Conservation (phyloP, 2,113 vertebrate genomes). For the Pteropus alecto region DNA sequence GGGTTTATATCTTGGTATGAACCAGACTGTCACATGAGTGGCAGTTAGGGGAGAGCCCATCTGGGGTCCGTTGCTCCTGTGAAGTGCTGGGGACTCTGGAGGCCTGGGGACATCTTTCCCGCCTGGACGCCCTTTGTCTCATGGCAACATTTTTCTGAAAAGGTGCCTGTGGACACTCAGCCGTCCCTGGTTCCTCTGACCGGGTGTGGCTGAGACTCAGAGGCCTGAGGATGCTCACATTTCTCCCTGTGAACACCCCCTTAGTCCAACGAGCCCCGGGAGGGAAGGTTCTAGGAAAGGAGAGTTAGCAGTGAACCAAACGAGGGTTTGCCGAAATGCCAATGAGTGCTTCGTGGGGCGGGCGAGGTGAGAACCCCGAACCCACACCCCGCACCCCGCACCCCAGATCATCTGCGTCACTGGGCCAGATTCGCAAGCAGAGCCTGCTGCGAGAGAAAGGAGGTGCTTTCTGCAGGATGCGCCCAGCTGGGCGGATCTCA, state of each 20-base stretch:
- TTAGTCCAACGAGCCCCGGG: not conserved
- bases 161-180: fast-evolving
- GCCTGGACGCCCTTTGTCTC: fast-evolving
- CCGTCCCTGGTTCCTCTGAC: too few relatives aligned
- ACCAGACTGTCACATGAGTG: not conserved
- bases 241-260: not conserved
- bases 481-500: too few relatives aligned
- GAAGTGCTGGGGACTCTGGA: not conserved
- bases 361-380: not conserved
- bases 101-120: not conserved
- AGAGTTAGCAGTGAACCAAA: not conserved
- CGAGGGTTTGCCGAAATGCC: not conserved
- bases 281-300: not conserved
- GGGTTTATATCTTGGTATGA: not conserved
- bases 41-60: fast-evolving
- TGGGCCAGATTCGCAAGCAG: not conserved
- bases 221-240: not conserved
- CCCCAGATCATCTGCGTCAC: not conserved
- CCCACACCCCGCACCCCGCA: not conserved
- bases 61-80: not conserved
- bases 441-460: not conserved
- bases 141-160: not conserved
- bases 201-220: fast-evolving
- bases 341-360: not conserved
- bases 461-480: not conserved